These are phyloP conservation scores for Liparis tanakae DNA, from an alignment of 2,797 vertebrate species.

Conservation along the genomic window DNA sequence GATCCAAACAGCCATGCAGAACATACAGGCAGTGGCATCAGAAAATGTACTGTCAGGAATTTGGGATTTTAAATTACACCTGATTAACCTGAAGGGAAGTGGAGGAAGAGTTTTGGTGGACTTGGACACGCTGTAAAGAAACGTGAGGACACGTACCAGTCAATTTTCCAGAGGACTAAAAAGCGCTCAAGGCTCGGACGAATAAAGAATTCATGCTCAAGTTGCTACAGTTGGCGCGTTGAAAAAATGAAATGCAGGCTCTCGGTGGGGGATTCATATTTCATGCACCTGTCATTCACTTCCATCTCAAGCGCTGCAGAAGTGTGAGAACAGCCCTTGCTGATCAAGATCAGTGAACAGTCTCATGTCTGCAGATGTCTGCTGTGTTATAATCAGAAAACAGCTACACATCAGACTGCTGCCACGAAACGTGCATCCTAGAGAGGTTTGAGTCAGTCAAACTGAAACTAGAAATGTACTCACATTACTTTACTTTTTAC, in stretches of 20 bases:
- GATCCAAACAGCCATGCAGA: slow-evolving; percentile 92
- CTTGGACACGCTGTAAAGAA: slow-evolving; percentile 51
- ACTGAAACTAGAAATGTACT: slow-evolving; percentile 14
- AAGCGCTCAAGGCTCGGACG: slow-evolving; percentile 18
- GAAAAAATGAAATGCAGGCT: slow-evolving; percentile 28
- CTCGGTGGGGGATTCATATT: slow-evolving; percentile 57
- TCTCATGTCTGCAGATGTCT: slow-evolving; percentile 79
- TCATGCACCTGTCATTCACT: slow-evolving; percentile 75
- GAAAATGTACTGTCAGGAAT: slow-evolving; percentile 91
- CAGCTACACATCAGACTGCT: slow-evolving; percentile 46
- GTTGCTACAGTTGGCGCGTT: slow-evolving; percentile 22
- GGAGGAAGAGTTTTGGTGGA: slow-evolving; percentile 69
- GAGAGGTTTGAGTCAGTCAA: slow-evolving; percentile 31
- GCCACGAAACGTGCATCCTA: slow-evolving; percentile 42
- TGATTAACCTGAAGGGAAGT: slow-evolving; percentile 86
- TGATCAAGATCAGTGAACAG: slow-evolving; percentile 82
- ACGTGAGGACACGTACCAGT: slow-evolving; percentile 39
- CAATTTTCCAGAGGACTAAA: slow-evolving; percentile 33
- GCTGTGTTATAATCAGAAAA: slow-evolving; percentile 52
- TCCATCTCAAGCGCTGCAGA: slow-evolving; percentile 49
- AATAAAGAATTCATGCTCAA: slow-evolving; percentile 20
- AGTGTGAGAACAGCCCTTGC: slow-evolving; percentile 72
- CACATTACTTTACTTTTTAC: slow-evolving; percentile 5
- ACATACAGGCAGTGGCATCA: slow-evolving; percentile 83
- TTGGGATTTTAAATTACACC: slow-evolving; percentile 91